Evolutionary conservation across 2,113 vertebrate genomes (phyloP), one percentile per base, ranked within the genome.

Genomic region (Crocuta crocuta): DNA sequence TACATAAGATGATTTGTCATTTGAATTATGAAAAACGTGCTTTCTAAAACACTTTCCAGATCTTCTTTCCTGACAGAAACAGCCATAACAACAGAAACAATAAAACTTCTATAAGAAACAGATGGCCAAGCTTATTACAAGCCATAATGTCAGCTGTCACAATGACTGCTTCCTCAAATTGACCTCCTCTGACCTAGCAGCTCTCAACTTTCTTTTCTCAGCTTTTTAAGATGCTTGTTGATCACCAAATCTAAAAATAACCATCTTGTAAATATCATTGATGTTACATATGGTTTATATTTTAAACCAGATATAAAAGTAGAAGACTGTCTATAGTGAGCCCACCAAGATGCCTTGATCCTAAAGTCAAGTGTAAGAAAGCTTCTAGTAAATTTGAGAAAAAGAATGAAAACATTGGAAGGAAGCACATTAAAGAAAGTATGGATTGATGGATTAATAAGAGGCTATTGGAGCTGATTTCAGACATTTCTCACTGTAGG

Each of bases 11-110:
- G 76, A 61, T 55, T 83, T 86, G 92, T 87, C 58, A 86, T 79
- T 87, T 82, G 48, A 96, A 90, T 86, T 97, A 70, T 88, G 13
- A 82, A 66, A 89, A 85, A 24, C 15, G 50, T 24, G 33, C 39
- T 94, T 92, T 89, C 63, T 53, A n/a, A 96, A 95, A 95, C 24
- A 94, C 5, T 98, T 23, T 91, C 95, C 81, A 95, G 96, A 87
- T 43, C 43, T 58, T 28, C n/a, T 96, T 89, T 96, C 55, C 80
- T 95, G 92, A 73, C 66, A 96, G 73, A 81, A 97, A 58, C 87
- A 89, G n/a, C 68, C 66, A 35, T 84, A 92, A 97, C 95, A 97
- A 76, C 66, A 91, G 83, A 78, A 97, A 91, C 82, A 93, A 95
- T 80, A 97, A 97, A 97, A 97, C 68, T 89, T 97, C 68, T 79